phyloP scores from a whole-genome alignment of 2,888 invertebrate species.

The Meandrusa payeni region DNA sequence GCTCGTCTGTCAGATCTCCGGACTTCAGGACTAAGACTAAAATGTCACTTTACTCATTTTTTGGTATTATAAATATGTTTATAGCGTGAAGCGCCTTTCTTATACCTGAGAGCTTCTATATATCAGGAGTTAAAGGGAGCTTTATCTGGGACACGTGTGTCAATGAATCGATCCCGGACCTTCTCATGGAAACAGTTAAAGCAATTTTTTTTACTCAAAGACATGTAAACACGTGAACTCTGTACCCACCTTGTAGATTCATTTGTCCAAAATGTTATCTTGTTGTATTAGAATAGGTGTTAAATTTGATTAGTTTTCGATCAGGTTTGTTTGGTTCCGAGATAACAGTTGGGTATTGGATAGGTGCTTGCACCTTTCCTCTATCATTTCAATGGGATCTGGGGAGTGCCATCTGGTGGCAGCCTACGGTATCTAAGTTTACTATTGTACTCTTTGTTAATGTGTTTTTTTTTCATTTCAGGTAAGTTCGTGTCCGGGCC shows the following conservation, averaged over 20 bases:
- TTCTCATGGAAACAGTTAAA: constrained; percentile 13
- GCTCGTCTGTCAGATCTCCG: no score
- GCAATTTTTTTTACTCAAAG: constrained; percentile 5
- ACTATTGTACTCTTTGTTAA: constrained; percentile 28
- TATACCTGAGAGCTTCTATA: no score
- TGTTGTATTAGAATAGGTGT: no score
- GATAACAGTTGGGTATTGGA: constrained; percentile 19
- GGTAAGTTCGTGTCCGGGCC: constrained; percentile 28
- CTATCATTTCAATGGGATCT: constrained; percentile 23
- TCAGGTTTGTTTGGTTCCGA: no score
- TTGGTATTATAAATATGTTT: no score
- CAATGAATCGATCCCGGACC: not conserved
- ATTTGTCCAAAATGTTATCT: no score
- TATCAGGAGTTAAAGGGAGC: no score
- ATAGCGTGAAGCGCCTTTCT: no score
- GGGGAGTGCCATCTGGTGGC: constrained; percentile 26
- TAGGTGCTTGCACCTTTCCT: constrained; percentile 24
- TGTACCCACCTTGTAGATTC: constrained; percentile 11
- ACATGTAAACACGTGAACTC: constrained; percentile 4
- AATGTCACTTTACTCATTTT: no score
- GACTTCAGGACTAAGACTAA: no score
- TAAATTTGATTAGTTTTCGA: no score
- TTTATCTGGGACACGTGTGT: no score
- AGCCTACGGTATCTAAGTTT: constrained; percentile 11
- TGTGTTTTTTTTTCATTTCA: constrained; percentile 31